phyloP scores from a whole-genome alignment of 1,140 invertebrate species.

The Oryctes rhinoceros region DNA sequence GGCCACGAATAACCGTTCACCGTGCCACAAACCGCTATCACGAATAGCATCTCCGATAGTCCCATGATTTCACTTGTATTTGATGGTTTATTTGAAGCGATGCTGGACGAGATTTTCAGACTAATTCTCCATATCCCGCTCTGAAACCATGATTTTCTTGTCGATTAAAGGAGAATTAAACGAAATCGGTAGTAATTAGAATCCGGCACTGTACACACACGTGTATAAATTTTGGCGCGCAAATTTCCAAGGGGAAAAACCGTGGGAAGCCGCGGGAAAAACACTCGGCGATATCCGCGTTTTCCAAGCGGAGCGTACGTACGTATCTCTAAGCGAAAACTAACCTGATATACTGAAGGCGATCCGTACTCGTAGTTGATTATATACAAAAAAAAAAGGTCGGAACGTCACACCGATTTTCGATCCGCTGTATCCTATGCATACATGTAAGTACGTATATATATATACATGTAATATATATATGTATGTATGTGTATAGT shows the following conservation, averaged over 20 bases:
- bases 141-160: no score
- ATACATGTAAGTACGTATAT: no score
- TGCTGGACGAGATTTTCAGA: no score
- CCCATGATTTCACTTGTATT: slow-evolving; percentile 30
- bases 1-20: slow-evolving; percentile 58
- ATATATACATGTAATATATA: not conserved
- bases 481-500: not conserved
- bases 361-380: not conserved
- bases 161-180: no score
- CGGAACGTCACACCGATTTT: no score
- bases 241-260: not conserved
- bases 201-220: not conserved
- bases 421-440: no score
- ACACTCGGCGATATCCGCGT: not conserved
- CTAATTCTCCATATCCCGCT: no score
- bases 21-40: slow-evolving; percentile 42
- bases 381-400: not conserved
- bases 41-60: slow-evolving; percentile 43
- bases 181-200: no score
- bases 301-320: not conserved
- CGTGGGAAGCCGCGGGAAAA: not conserved
- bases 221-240: not conserved
- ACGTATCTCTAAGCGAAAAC: no score
- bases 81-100: no score
- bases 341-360: no score